phyloP scores from a whole-genome alignment of 2,888 invertebrate species.

The Drosophila mayaguana region DNA sequence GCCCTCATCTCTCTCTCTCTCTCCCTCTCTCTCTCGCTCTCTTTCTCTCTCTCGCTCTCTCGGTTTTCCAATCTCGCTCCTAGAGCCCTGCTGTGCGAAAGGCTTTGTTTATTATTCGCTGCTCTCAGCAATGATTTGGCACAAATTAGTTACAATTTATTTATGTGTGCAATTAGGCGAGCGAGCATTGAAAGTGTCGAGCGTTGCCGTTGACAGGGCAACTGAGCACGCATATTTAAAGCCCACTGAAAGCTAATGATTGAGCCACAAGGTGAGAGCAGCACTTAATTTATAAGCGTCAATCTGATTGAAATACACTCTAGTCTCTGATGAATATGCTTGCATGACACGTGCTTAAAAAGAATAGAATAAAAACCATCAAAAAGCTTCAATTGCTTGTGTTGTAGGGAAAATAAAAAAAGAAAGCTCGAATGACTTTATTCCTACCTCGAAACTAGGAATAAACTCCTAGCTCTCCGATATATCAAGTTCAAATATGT shows the following conservation, averaged over 20 bases:
- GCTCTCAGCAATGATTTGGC: conserved; percentile 56
- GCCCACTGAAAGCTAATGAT: conserved; percentile 16
- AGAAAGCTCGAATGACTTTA: too few relatives aligned
- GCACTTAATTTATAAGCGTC: neutral
- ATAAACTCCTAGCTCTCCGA: too few relatives aligned
- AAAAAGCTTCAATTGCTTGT: too few relatives aligned
- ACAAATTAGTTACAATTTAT: conserved; percentile 73
- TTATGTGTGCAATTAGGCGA: conserved; percentile 67
- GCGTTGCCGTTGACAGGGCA: conserved; percentile 43
- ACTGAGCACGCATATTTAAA: conserved; percentile 48
- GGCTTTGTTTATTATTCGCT: conserved; percentile 28
- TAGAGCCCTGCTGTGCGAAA: neutral
- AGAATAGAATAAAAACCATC: too few relatives aligned
- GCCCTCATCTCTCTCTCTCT: neutral
- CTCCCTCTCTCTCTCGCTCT: neutral
- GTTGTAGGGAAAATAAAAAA: too few relatives aligned
- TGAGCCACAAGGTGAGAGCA: neutral
- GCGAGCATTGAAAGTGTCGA: conserved; percentile 44
- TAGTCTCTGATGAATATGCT: neutral
- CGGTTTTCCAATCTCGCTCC: neutral
- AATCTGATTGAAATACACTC: neutral
- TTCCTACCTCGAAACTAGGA: too few relatives aligned
- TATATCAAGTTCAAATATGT: too few relatives aligned
- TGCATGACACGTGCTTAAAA: neutral
- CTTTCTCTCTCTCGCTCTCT: neutral